Evolutionary conservation across 2,888 invertebrate genomes (phyloP).

Genomic region (Drosophila colorata): DNA sequence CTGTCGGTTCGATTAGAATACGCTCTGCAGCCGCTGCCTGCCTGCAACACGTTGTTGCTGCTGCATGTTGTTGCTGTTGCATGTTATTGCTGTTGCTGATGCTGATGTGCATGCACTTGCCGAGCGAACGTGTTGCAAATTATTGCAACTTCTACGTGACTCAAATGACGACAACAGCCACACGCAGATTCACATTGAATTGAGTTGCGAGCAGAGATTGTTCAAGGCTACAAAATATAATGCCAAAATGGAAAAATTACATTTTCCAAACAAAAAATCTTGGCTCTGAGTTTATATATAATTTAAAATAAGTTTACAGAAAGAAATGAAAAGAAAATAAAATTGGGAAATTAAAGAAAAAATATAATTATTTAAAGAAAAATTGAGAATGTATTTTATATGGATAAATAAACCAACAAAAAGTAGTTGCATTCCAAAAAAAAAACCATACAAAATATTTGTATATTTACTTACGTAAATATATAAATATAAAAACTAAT

Average conservation of each 20-base stretch:
- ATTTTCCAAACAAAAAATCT: not conserved
- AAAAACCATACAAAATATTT: too few species aligned
- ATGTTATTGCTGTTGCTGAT: constrained; percentile 34
- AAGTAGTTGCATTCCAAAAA: too few species aligned
- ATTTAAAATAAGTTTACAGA: too few species aligned
- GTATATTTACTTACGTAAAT: too few species aligned
- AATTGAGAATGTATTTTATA: too few species aligned
- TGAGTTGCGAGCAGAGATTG: constrained; percentile 21
- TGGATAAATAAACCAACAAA: too few species aligned
- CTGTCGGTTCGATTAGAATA: constrained; percentile 62
- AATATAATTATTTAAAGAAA: too few species aligned
- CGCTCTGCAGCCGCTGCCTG: constrained; percentile 29
- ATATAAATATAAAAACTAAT: too few species aligned
- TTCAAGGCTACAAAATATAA: constrained; percentile 4
- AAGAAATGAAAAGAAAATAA: too few species aligned
- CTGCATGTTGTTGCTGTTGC: constrained; percentile 28
- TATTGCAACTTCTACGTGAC: constrained; percentile 84
- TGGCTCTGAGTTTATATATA: too few species aligned
- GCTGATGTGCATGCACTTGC: constrained; percentile 51
- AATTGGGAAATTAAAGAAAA: too few species aligned
- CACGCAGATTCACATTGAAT: constrained; percentile 40
- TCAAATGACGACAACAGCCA: constrained; percentile 67
- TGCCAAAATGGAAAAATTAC: constrained; percentile 7
- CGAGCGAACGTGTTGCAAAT: constrained; percentile 82
- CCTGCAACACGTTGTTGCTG: constrained; percentile 34